Percentiles rank a stretch among this genome's conserved stretches.
phyloP scores from a whole-genome alignment of 2,888 invertebrate species.

The Malthinus flaveolus region DNA sequence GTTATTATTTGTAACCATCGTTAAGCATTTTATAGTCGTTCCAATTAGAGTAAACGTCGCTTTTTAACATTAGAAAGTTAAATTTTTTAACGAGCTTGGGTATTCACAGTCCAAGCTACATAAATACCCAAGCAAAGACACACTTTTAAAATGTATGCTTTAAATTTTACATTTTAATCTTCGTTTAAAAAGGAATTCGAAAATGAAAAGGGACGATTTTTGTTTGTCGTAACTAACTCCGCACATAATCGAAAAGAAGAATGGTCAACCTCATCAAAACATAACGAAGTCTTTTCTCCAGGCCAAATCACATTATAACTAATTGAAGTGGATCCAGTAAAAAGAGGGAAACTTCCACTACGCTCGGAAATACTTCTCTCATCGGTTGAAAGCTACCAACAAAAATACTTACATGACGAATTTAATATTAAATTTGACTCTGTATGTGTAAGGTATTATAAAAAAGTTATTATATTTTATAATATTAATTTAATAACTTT shows the following conservation, averaged over 20 bases:
- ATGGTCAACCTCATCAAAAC: conserved; percentile 53
- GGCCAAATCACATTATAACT: conserved; percentile 55
- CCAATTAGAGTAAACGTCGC: conserved; percentile 20
- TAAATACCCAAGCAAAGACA: conserved; percentile 13
- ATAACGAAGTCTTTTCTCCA: conserved; percentile 53
- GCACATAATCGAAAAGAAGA: conserved; percentile 38
- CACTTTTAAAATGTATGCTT: conserved; percentile 7
- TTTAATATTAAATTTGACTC: conserved; percentile 26
- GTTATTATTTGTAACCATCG: conserved; percentile 18
- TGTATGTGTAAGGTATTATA: conserved; percentile 19
- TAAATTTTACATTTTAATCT: not conserved
- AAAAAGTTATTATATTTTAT: conserved; percentile 8
- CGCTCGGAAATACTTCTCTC: conserved; percentile 25
- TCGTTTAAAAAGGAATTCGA: not conserved
- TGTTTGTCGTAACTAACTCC: conserved; percentile 18
- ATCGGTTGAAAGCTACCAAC: conserved; percentile 27
- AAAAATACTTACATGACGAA: conserved; percentile 25
- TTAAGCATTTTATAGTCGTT: conserved; percentile 12
- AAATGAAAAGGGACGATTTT: conserved; percentile 10
- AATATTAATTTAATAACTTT: conserved; percentile 4
- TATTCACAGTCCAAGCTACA: conserved; percentile 30
- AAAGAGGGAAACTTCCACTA: conserved; percentile 29
- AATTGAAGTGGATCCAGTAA: conserved; percentile 50
- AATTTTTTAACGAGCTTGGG: conserved; percentile 40
- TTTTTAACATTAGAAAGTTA: conserved; percentile 30